Percentiles rank a stretch among this genome's conserved stretches.
These are phyloP conservation scores for Myodes glareolus DNA, from an alignment of 2,113 vertebrate species.

Conservation along the genomic window DNA sequence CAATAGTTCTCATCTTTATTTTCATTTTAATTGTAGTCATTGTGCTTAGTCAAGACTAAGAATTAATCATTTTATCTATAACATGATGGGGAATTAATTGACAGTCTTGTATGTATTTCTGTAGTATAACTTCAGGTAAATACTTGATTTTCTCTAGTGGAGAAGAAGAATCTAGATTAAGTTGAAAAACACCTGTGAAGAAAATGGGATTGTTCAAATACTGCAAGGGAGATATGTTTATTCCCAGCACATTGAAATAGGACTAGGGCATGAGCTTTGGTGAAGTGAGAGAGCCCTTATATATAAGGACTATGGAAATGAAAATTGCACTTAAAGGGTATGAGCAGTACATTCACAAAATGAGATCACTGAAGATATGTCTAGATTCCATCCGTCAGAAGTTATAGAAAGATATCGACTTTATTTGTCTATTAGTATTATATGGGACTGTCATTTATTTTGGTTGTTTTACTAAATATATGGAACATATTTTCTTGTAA, in stretches of 20 bases:
- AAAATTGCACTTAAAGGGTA: neutral
- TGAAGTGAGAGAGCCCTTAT: neutral
- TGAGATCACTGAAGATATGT: neutral
- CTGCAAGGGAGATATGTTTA: neutral
- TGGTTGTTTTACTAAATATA: neutral
- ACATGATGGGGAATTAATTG: neutral
- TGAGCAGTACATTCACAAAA: neutral
- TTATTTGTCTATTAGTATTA: neutral
- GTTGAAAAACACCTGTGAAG: neutral
- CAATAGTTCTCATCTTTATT: too few relatives aligned
- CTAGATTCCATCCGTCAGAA: neutral
- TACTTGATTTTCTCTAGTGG: neutral
- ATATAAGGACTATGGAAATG: neutral
- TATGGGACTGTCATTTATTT: neutral
- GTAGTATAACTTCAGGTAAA: neutral
- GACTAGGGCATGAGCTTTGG: too few relatives aligned
- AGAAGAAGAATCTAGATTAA: neutral
- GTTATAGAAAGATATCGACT: neutral
- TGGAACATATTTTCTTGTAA: neutral
- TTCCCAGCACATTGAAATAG: rapidly evolving
- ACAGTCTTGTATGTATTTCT: neutral
- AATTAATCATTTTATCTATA: neutral
- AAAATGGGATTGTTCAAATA: neutral
- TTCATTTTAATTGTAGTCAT: neutral
- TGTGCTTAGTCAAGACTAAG: neutral